phyloP scores from a whole-genome alignment of 2,888 invertebrate genomes.

The Flabesymbios commensalis region DNA sequence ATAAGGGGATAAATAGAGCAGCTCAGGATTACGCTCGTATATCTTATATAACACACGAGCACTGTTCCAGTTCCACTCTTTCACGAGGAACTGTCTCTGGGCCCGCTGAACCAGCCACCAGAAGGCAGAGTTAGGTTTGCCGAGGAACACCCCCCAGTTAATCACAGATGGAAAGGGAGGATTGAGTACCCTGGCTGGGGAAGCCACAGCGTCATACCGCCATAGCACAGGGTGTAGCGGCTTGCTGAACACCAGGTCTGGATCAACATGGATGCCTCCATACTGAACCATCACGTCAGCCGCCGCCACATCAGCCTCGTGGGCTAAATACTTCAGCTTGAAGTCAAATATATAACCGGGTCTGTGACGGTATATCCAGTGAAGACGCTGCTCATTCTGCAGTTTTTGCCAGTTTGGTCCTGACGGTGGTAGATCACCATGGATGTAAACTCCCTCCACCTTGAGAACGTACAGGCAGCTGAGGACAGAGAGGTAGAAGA shows the following conservation, averaged over 20 bases:
- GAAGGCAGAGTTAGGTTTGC: constrained; percentile 37
- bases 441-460: constrained; percentile 48
- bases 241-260: constrained; percentile 53
- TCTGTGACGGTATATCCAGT: constrained; percentile 20
- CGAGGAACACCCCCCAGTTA: constrained; percentile 38
- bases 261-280: constrained; percentile 57
- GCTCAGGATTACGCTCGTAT: constrained; percentile 42
- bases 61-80: constrained; percentile 34
- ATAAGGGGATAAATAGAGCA: constrained; percentile 43
- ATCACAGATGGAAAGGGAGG: constrained; percentile 35
- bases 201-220: constrained; percentile 47
- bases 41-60: constrained; percentile 39
- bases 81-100: constrained; percentile 35
- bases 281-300: constrained; percentile 53
- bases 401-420: constrained; percentile 19
- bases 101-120: constrained; percentile 36
- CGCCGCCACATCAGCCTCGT: constrained; percentile 51
- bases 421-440: constrained; percentile 42
- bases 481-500: constrained; percentile 51
- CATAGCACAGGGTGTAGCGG: constrained; percentile 40
- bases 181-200: constrained; percentile 48
- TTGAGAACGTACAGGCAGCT: constrained; percentile 48
- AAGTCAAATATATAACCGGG: constrained; percentile 30
- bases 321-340: constrained; percentile 40
- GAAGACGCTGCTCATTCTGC: constrained; percentile 8